These are phyloP conservation scores for Denticeps clupeoides DNA, from an alignment of 2,797 vertebrate species.

Conservation along the genomic window DNA sequence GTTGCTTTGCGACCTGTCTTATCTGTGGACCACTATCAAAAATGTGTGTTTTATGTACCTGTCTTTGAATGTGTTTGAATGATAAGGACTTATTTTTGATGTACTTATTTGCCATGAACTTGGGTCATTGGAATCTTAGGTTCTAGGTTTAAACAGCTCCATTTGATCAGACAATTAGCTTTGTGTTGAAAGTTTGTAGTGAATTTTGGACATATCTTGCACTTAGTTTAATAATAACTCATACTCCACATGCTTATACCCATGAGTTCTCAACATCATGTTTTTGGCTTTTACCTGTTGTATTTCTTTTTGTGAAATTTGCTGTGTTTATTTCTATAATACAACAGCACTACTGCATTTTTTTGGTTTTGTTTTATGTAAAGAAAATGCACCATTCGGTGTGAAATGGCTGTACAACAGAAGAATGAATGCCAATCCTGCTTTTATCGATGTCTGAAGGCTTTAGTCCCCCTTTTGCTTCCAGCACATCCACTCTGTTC, in stretches of 20 bases:
- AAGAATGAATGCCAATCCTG: too few relatives aligned
- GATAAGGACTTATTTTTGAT: slow-evolving; percentile 45
- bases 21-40: slow-evolving; percentile 54
- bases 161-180: slow-evolving; percentile 33
- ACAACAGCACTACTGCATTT: slow-evolving; percentile 25
- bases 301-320: slow-evolving; percentile 29
- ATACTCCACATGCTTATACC: slow-evolving; percentile 43
- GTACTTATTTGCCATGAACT: slow-evolving; percentile 41
- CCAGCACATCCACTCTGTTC: too few relatives aligned
- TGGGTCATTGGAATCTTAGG: slow-evolving; percentile 23
- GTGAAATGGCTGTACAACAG: slow-evolving; percentile 5
- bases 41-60: slow-evolving; percentile 7
- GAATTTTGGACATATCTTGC: slow-evolving; percentile 50
- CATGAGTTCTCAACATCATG: slow-evolving; percentile 41
- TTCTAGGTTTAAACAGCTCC: slow-evolving; percentile 27
- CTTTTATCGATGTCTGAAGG: too few relatives aligned
- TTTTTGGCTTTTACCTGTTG: slow-evolving; percentile 19
- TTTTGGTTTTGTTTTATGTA: slow-evolving; percentile 4
- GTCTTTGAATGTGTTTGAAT: slow-evolving; percentile 22
- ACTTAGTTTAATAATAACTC: slow-evolving; percentile 44
- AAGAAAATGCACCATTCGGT: slow-evolving; percentile 8
- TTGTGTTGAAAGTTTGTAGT: slow-evolving; percentile 35
- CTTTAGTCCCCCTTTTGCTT: too few relatives aligned
- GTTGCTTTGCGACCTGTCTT: slow-evolving; percentile 44
- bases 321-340: slow-evolving; percentile 22